Conservation (phyloP, 2,888 invertebrate genomes). For the Willowsia nigromaculata region DNA sequence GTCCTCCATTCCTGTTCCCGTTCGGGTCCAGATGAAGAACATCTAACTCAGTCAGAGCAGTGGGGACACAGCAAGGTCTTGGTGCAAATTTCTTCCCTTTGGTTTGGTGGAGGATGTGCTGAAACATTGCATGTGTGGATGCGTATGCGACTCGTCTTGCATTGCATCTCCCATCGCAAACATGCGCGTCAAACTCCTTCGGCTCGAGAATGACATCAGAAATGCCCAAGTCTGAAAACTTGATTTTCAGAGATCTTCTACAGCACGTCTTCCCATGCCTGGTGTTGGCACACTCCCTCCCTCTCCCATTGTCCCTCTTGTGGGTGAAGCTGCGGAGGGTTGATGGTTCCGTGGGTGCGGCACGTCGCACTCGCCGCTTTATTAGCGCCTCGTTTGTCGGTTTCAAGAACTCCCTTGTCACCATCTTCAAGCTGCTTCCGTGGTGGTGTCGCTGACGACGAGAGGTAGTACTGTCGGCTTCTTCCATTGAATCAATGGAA, state of each 20-base stretch:
- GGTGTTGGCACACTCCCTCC: slow-evolving; percentile 76
- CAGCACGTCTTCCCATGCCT: slow-evolving; percentile 78
- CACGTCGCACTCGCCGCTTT: slow-evolving; percentile 62
- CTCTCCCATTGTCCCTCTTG: slow-evolving; percentile 68
- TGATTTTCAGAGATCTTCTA: slow-evolving; percentile 76
- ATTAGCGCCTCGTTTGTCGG: slow-evolving; percentile 39
- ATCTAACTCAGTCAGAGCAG: slow-evolving; percentile 77
- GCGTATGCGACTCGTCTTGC: slow-evolving; percentile 77
- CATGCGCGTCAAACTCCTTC: slow-evolving; percentile 77
- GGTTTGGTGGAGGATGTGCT: slow-evolving; percentile 76
- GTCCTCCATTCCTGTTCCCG: slow-evolving; percentile 70
- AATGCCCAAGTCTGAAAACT: slow-evolving; percentile 78
- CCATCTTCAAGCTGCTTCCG: slow-evolving; percentile 70
- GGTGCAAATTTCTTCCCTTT: slow-evolving; percentile 75
- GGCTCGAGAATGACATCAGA: slow-evolving; percentile 78
- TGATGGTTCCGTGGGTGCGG: slow-evolving; percentile 70
- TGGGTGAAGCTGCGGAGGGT: slow-evolving; percentile 72
- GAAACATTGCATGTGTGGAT: slow-evolving; percentile 78
- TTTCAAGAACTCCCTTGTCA: slow-evolving; percentile 67
- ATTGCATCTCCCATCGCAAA: slow-evolving; percentile 78
- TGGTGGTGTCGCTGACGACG: slow-evolving; percentile 46
- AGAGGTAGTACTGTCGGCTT: neutral
- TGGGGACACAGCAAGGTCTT: slow-evolving; percentile 78
- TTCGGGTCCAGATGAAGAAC: slow-evolving; percentile 77
- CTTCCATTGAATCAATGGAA: slow-evolving; percentile 19